A percentile compares a stretch with the other conserved stretches of the same genome.
phyloP scores from a whole-genome alignment of 2,888 invertebrate species.

The Ptycholaimellus sp. region DNA sequence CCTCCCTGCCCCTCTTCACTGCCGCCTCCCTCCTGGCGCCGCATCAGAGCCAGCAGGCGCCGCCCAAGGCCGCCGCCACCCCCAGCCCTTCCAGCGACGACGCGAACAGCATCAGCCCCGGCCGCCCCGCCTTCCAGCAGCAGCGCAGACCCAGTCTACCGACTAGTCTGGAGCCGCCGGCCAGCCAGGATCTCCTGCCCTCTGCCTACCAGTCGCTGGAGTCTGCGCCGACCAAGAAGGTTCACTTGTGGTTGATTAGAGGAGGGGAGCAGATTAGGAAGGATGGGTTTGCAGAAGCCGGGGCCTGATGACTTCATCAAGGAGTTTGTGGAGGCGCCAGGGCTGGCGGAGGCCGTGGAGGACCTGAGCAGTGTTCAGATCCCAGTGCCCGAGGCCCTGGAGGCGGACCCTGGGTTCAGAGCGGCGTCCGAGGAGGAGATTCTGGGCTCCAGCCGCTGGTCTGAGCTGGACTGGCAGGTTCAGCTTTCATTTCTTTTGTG shows the following conservation, averaged over 20 bases:
- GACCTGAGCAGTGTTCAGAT: slow-evolving; percentile 15
- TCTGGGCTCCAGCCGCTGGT: slow-evolving; percentile 18
- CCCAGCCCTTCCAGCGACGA: not conserved
- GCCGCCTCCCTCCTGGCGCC: not conserved
- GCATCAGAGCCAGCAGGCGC: not conserved
- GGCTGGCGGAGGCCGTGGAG: slow-evolving; percentile 11
- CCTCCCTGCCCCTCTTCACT: not conserved
- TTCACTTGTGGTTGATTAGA: no score
- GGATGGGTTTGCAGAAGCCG: slow-evolving; percentile 1
- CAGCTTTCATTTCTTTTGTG: no score
- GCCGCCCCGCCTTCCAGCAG: not conserved
- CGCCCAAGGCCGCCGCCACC: not conserved
- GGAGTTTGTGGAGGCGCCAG: slow-evolving; percentile 3
- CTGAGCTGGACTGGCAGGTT: slow-evolving; percentile 16
- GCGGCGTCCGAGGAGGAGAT: slow-evolving; percentile 19
- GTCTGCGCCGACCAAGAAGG: no score
- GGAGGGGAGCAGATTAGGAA: no score
- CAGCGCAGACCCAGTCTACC: no score
- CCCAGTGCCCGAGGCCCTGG: slow-evolving; percentile 19
- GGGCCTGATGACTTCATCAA: slow-evolving; percentile 3
- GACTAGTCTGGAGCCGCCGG: no score
- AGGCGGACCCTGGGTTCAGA: slow-evolving; percentile 20
- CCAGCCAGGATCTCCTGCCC: no score
- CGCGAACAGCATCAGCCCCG: not conserved
- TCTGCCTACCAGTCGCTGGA: no score